Evolutionary conservation across 1,140 invertebrate genomes (phyloP), one percentile per base, ranked within the genome.

Genomic region (Drosophila setifemur): DNA sequence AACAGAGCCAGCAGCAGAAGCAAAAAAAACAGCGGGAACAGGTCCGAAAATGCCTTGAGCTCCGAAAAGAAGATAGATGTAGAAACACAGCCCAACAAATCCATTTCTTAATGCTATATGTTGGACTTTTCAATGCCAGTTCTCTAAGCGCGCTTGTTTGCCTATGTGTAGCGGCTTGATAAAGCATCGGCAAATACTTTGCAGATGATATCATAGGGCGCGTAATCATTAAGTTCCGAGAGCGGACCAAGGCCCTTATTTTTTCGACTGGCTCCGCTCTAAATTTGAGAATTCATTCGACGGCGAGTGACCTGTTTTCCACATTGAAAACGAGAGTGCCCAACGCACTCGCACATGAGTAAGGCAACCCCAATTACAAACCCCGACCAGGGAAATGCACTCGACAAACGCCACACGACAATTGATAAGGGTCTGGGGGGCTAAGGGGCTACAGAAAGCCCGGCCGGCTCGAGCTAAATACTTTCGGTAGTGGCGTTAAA

Each of bases 191-290:
- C 35, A 47, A 85, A 83, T 83, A 79, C 33, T 85, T 63, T 8
- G 37, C 29, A 61, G 74, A 83, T 83, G 78, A 83, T 83, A 83
- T 83, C 78, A 83, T 83, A 85, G 74, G 69, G 73, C 68, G 73
- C n/a, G 16, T n/a, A n/a, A n/a, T n/a, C 40, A 49, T 12, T 33
- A 50, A 29, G 16, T 57, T 53, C 28, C 6, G 18, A 9, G 23
- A 23, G 28, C 23, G 9, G 11, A 29, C 18, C n/a, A 9, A 29
- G 37, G 21, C 18, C 42, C 19, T 33, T 35, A 19, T 14, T 35
- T 37, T 7, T 12, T 7, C 12, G 31, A 25, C 14, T 4, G 14
- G 26, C 23, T 52, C 31, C 45, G 42, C 52, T 77, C 63, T 60
- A 60, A 68, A 77, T 72, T 77, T 37, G 48, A 44, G 25, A 55